phyloP scores from a whole-genome alignment of 2,888 invertebrate species.

The Camptogramma bilineatum region DNA sequence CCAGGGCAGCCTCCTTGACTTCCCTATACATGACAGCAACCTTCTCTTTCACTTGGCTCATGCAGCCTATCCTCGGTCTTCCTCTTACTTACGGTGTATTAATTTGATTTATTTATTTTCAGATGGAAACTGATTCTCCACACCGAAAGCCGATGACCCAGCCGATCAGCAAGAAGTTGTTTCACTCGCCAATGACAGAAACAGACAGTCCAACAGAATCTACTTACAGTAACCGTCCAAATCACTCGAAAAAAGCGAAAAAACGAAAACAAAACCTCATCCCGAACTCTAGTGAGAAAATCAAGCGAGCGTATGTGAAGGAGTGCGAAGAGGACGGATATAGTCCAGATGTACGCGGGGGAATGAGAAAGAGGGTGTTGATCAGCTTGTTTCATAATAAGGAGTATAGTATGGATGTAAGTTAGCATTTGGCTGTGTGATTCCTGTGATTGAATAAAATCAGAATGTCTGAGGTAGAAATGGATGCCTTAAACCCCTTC shows the following conservation, averaged over 20 bases:
- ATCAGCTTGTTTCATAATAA: constrained; percentile 73
- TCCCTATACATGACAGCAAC: no score
- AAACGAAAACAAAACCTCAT: constrained; percentile 67
- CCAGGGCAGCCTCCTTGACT: no score
- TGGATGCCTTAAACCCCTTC: no score
- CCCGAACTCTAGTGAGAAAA: constrained; percentile 62
- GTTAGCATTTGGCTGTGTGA: constrained; percentile 27
- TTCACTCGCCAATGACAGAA: constrained; percentile 66
- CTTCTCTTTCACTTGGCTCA: no score
- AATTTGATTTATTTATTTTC: constrained; percentile 32
- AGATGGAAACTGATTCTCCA: constrained; percentile 76
- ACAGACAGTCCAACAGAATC: constrained; percentile 49
- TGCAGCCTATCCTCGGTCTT: no score
- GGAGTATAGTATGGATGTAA: constrained; percentile 69
- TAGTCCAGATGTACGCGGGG: constrained; percentile 57
- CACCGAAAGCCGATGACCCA: constrained; percentile 63
- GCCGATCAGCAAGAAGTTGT: constrained; percentile 72
- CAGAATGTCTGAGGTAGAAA: no score
- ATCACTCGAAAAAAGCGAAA: constrained; percentile 49
- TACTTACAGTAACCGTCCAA: constrained; percentile 37
- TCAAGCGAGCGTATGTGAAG: constrained; percentile 65
- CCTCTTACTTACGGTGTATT: no score
- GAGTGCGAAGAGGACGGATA: constrained; percentile 65
- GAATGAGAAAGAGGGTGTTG: constrained; percentile 68
- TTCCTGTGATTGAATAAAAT: background rate